phyloP scores from a whole-genome alignment of 2,113 vertebrate genomes.

The Chaetodon trifascialis region DNA sequence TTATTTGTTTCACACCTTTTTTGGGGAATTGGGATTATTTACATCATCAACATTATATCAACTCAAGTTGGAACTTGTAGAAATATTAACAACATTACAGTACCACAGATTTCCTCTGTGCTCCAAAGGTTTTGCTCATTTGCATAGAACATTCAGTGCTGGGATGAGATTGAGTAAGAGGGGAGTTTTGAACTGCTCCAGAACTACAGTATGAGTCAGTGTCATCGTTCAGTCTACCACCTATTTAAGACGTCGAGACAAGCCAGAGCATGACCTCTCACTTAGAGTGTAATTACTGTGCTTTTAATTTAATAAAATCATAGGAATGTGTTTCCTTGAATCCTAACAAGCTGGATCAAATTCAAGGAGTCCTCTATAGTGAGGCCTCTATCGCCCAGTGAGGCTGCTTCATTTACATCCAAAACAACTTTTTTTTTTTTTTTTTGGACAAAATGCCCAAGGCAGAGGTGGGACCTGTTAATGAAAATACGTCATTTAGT shows the following conservation, averaged over 20 bases:
- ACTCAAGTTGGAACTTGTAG: not conserved
- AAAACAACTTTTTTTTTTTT: no score
- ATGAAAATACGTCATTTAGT: not conserved
- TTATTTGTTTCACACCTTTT: no score
- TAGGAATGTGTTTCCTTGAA: not conserved
- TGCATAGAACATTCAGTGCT: not conserved
- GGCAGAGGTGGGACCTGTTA: not conserved
- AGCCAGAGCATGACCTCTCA: not conserved
- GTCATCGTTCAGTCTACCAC: slow-evolving; percentile 14
- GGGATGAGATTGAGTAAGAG: not conserved
- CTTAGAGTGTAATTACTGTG: not conserved
- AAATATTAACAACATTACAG: not conserved
- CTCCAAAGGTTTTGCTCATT: not conserved
- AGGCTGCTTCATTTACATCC: not conserved
- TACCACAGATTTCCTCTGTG: not conserved
- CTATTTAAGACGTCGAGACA: slow-evolving; percentile 5
- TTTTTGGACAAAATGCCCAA: not conserved
- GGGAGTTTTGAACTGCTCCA: not conserved
- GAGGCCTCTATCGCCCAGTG: not conserved
- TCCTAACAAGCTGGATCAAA: not conserved
- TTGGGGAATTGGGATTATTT: not conserved
- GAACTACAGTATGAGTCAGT: slow-evolving; percentile 14
- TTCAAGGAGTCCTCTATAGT: not conserved
- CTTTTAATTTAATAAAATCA: slow-evolving; percentile 2
- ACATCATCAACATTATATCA: not conserved